Base-by-base conservation (phyloP, 2,888 invertebrate genomes). In the Belgica antarctica region DNA sequence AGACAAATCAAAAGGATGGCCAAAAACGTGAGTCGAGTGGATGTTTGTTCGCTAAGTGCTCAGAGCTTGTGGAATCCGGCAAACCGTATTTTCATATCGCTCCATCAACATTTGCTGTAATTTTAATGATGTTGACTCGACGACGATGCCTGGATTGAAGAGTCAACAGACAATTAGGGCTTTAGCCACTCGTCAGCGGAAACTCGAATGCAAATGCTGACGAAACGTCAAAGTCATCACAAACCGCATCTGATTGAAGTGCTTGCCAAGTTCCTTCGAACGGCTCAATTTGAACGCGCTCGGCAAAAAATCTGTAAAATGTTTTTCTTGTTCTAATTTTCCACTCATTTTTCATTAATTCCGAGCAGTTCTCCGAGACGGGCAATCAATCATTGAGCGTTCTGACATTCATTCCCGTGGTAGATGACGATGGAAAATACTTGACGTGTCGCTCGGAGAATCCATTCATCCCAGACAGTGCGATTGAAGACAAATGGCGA, bases 361-460 rank as follows among this genome's bases (percentile, higher is more conserved):
- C n/a, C n/a, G n/a, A n/a, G n/a, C 84, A 92, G 92, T 90, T 89
- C 80, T 86, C 89, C 62, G 88, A 90, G 79, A 85, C 85, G 76
- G 89, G 90, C 83, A 91, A 91, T 83, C 88, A 88, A 78, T 91
- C 88, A 72, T 83, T 92, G 75, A 93, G 92, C 82, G 89, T 92
- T 76, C 84, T 94, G 75, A 89, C 88, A 75, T 88, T 92, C 78
- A 87, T 88, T 74, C 93, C 94, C 71, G 85, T 86, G 75, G 89
- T 92, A 75, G 92, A 92, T 76, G 93, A 94, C 81, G 92, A 94
- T 79, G 92, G 92, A 75, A 92, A 91, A 83, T 89, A 89, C 83
- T 85, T 94, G 81, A 90, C 90, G 74, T 94, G 94, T 80, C 86
- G 92, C 75, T 90, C 92, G 65, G 92, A 92, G 82, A 93, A 93